phyloP scores from a whole-genome alignment of 2,113 vertebrate species.

The Anarrhichthys ocellatus region DNA sequence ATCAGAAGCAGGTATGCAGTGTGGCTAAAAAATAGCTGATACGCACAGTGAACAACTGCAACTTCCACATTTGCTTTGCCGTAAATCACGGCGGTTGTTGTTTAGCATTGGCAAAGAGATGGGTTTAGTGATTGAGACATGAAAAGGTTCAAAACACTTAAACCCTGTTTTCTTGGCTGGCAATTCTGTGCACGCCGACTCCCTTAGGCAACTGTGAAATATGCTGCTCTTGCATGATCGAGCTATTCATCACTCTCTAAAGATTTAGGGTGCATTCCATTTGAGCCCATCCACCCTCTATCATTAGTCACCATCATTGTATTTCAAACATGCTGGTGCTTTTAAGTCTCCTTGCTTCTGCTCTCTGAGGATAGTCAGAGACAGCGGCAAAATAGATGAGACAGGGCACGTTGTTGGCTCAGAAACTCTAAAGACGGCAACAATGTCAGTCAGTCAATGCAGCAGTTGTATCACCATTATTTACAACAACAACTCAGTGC shows the following conservation, averaged over 20 bases:
- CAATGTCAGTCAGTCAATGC: not conserved
- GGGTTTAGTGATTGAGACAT: constrained; percentile 7
- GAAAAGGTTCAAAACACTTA: constrained; percentile 28
- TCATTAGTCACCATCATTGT: constrained; percentile 57
- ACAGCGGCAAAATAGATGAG: constrained; percentile 5
- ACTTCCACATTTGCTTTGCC: not conserved
- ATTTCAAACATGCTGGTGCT: constrained; percentile 20
- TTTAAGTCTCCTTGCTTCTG: constrained; percentile 11
- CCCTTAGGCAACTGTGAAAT: constrained; percentile 9
- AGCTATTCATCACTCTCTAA: constrained; percentile 50
- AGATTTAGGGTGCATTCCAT: constrained; percentile 47
- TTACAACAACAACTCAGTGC: not conserved
- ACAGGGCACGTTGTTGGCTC: not conserved
- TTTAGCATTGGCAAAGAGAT: not conserved
- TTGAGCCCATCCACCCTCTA: constrained; percentile 34
- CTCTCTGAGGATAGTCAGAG: constrained; percentile 2
- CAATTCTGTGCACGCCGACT: not conserved
- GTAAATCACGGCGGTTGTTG: not conserved
- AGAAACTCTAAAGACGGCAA: constrained; percentile 6
- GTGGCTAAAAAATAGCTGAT: not conserved
- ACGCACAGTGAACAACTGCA: not conserved
- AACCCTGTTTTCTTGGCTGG: not conserved
- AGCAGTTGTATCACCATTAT: not conserved
- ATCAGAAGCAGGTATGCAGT: not conserved
- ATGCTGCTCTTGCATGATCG: constrained; percentile 29